Percentiles rank a stretch among this genome's conserved stretches.
Conservation (phyloP, 2,888 invertebrate genomes). For the Acholoe squamosa region DNA sequence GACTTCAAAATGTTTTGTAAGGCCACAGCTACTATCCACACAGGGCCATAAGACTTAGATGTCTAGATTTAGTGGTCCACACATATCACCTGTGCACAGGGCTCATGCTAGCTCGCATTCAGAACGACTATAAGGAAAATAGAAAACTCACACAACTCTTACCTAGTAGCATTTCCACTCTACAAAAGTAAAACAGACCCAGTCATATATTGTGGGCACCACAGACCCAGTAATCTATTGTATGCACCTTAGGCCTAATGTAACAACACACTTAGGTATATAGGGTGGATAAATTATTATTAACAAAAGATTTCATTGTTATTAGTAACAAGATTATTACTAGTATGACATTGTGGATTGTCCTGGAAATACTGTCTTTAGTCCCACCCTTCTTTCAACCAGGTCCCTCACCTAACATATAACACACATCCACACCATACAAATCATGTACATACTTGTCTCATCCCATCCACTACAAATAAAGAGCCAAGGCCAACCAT, state of each 20-base stretch:
- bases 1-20: conserved; percentile 38
- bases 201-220: too few species aligned
- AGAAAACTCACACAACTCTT: too few species aligned
- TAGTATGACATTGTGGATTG: neutral
- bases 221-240: too few species aligned
- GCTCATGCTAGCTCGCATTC: too few species aligned
- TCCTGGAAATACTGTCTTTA: neutral
- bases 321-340: neutral
- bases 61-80: neutral
- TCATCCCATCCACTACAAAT: conserved; percentile 6
- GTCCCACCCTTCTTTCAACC: neutral
- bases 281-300: conserved; percentile 14
- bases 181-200: too few species aligned
- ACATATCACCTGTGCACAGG: conserved; percentile 23
- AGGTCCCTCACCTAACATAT: too few species aligned
- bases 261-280: neutral
- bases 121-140: too few species aligned
- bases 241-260: too few species aligned
- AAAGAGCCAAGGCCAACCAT: neutral
- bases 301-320: too few species aligned
- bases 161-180: too few species aligned
- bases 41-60: neutral
- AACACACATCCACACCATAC: neutral
- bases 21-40: neutral
- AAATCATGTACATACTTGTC: conserved; percentile 20